phyloP scores from a whole-genome alignment of 2,113 vertebrate species.

The Bagarius yarrelli region DNA sequence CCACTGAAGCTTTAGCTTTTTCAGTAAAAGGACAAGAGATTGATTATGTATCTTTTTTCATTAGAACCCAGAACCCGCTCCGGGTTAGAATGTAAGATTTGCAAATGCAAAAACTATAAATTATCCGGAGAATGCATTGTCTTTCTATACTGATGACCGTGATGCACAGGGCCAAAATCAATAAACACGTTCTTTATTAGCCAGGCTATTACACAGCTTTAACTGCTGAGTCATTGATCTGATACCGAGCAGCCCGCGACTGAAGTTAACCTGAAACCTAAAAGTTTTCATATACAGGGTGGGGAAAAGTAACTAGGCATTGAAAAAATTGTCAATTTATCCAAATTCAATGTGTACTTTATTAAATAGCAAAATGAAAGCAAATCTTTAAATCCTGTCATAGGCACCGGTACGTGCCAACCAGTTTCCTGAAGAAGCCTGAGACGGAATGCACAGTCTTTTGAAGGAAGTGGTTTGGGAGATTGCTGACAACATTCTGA shows the following conservation, averaged over 20 bases:
- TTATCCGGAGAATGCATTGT: not conserved
- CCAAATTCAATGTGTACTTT: no score
- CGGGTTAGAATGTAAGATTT: not conserved
- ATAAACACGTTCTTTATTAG: not conserved
- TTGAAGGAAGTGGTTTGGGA: no score
- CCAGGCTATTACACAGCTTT: not conserved
- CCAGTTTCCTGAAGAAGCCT: no score
- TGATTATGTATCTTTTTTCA: not conserved
- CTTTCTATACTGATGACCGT: not conserved
- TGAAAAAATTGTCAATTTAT: no score
- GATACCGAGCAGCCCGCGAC: not conserved
- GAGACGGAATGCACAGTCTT: no score
- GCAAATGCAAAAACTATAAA: not conserved
- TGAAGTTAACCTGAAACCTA: no score
- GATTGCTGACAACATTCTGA: no score
- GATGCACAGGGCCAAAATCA: constrained; percentile 1
- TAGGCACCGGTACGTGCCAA: no score
- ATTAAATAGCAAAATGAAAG: no score
- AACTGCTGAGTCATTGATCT: not conserved
- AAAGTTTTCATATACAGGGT: no score
- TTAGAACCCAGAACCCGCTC: not conserved
- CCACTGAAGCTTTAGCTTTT: not conserved
- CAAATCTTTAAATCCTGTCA: no score
- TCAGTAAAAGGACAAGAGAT: not conserved
- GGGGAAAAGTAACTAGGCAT: no score